Percentiles rank a stretch among this genome's conserved stretches.
Conservation (phyloP, 37 sponge, comb jelly and placozoan genomes). For the Amphimedon queenslandica region DNA sequence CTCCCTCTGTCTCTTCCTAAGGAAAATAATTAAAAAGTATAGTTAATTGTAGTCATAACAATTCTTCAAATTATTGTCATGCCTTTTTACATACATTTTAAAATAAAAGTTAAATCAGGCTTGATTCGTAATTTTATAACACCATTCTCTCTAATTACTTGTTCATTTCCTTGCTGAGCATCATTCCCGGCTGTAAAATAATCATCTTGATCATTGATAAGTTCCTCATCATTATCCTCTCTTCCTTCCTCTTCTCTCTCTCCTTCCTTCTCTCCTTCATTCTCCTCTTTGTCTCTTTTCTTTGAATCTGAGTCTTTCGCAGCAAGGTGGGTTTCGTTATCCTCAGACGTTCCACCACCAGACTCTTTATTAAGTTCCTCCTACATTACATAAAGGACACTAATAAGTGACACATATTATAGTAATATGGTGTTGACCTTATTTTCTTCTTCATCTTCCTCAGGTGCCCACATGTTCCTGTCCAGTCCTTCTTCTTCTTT, state of each 20-base stretch:
- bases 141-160: background rate
- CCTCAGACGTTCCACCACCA: conserved; percentile 43
- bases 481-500: conserved; percentile 74
- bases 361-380: conserved; percentile 12
- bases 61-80: background rate
- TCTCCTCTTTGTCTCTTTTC: background rate
- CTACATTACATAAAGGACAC: background rate
- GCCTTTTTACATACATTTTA: background rate
- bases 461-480: conserved; percentile 82
- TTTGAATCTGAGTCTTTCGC: conserved; percentile 74
- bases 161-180: background rate
- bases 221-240: background rate
- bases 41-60: background rate
- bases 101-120: too few species aligned
- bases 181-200: background rate
- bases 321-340: conserved; percentile 46
- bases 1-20: background rate
- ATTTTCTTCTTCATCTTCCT: conserved; percentile 45
- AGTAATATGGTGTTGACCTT: background rate
- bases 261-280: conserved; percentile 9
- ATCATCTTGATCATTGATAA: background rate
- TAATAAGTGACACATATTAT: background rate
- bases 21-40: background rate
- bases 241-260: background rate
- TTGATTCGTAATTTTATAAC: too few species aligned